phyloP scores from a whole-genome alignment of 2,888 invertebrate species.

The Metallyticus violacea region DNA sequence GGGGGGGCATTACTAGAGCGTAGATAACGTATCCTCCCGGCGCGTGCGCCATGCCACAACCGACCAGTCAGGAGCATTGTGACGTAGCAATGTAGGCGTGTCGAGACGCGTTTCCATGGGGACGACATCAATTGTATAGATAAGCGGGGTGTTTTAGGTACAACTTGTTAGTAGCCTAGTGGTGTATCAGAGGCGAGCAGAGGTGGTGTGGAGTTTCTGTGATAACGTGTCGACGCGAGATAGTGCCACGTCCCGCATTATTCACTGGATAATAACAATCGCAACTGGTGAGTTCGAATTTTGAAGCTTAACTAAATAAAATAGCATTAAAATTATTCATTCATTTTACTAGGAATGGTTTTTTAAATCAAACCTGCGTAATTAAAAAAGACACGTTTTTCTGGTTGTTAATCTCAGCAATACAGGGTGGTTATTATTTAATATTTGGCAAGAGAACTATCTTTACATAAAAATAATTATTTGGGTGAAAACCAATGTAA shows the following conservation, averaged over 20 bases:
- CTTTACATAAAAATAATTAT: too few species aligned
- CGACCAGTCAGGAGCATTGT: slow-evolving; percentile 1
- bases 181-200: background rate
- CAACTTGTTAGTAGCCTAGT: background rate
- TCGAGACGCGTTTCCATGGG: background rate
- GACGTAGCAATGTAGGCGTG: background rate
- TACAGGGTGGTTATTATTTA: too few species aligned
- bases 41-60: slow-evolving; percentile 8
- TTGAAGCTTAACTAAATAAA: too few species aligned
- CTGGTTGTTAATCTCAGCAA: too few species aligned
- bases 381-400: too few species aligned
- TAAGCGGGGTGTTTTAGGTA: background rate
- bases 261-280: background rate
- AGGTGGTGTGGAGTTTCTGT: background rate
- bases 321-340: too few species aligned
- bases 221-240: background rate
- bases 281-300: background rate
- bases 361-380: too few species aligned
- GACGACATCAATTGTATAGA: background rate
- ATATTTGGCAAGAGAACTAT: too few species aligned
- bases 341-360: too few species aligned
- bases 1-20: background rate
- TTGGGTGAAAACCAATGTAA: too few species aligned
- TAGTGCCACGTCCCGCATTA: too few species aligned
- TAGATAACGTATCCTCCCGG: background rate